Conservation (phyloP, 2,113 vertebrate species). For the Hippocampus guttulatus region DNA sequence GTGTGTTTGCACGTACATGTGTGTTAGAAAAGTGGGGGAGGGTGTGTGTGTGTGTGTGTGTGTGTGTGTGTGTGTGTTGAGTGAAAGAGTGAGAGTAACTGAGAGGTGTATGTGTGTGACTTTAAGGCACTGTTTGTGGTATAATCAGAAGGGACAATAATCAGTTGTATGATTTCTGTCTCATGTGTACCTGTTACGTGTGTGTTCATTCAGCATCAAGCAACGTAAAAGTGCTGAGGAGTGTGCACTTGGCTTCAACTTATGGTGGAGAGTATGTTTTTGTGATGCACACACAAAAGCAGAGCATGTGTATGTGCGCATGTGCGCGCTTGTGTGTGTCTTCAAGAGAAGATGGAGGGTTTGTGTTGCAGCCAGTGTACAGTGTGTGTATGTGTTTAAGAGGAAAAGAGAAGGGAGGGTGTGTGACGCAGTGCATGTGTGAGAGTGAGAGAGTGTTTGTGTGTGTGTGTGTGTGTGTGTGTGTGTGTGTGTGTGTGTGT, state of each 20-base stretch:
- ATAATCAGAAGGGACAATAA: not conserved
- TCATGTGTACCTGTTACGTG: not conserved
- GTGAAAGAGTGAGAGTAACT: not conserved
- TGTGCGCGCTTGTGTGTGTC: conserved; percentile 14
- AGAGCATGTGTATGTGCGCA: conserved; percentile 13
- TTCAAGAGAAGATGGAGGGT: conserved; percentile 43
- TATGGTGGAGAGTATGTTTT: not conserved
- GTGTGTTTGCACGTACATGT: conserved; percentile 4
- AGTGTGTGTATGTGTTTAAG: conserved; percentile 47
- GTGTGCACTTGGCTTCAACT: not conserved
- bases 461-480: conserved; percentile 16
- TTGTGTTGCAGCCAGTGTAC: conserved; percentile 48
- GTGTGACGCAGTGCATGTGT: conserved; percentile 45
- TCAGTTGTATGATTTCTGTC: not conserved
- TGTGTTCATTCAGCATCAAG: not conserved
- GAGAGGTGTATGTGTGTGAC: conserved; percentile 25
- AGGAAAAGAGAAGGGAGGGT: conserved; percentile 53
- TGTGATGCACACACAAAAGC: not conserved
- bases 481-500: conserved; percentile 30
- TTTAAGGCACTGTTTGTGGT: conserved; percentile 18
- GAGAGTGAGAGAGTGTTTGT: conserved; percentile 10
- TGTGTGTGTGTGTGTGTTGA: conserved; percentile 11
- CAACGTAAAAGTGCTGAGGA: not conserved
- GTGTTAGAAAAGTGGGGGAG: conserved; percentile 3
- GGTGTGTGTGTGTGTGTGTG: conserved; percentile 11